Evolutionary conservation across 2,113 vertebrate species (phyloP).

Genomic region (Haliaeetus leucogaster): DNA sequence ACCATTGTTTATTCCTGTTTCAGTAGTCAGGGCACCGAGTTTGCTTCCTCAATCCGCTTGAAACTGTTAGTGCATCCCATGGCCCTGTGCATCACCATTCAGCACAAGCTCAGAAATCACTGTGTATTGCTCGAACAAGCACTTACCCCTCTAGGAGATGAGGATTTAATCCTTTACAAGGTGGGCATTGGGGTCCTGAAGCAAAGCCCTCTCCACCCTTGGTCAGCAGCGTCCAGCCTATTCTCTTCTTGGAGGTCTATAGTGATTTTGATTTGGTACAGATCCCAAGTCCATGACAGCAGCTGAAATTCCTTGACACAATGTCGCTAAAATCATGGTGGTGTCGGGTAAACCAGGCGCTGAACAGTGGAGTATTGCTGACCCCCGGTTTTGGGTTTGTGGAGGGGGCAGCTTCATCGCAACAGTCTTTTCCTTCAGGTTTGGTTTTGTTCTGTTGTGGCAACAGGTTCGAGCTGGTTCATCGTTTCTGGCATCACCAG

Average conservation of each 20-base stretch:
- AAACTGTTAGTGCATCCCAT: accelerated
- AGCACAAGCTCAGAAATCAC: not conserved
- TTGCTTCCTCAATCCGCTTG: not conserved
- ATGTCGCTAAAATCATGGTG: accelerated
- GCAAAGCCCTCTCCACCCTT: not conserved
- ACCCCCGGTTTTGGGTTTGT: not conserved
- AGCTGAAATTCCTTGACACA: not conserved
- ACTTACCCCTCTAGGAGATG: accelerated
- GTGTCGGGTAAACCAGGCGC: accelerated
- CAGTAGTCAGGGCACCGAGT: not conserved
- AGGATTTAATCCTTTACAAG: not conserved
- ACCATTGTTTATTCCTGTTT: not conserved
- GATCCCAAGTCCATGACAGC: not conserved
- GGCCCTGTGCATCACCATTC: accelerated
- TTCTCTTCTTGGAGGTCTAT: not conserved
- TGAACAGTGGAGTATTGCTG: accelerated
- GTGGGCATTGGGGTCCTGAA: not conserved
- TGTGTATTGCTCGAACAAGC: accelerated
- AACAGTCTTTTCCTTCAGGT: not conserved
- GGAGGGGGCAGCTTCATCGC: not conserved
- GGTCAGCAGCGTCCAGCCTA: accelerated
- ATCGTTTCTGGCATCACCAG: not conserved
- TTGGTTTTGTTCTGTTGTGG: not conserved
- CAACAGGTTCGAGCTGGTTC: not conserved
- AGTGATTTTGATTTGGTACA: not conserved